Base-by-base conservation (phyloP, 2,797 vertebrate species). In the Buphagus erythrorhynchus region DNA sequence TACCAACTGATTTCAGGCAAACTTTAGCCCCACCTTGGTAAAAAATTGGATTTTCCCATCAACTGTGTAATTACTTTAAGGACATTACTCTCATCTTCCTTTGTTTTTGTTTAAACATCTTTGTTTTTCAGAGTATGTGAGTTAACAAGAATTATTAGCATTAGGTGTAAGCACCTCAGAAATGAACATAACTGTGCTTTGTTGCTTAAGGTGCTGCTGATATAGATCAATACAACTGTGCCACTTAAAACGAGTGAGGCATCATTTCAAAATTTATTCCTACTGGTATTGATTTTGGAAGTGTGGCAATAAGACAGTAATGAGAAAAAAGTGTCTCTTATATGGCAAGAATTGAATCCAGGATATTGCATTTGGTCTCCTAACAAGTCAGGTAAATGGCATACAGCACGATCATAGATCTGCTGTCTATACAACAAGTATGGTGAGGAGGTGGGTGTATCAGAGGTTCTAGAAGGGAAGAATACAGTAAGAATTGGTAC, bases 401-500 rank as follows among this genome's bases (percentile, higher is more conserved):
- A 16, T 54, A 12, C 12, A 36, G 26, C 0, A 0, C 45, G 46
- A 38, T 57, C 1, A 0, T 24, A n/a, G 13, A 2, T 52, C 20
- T 57, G 7, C 17, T 79, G 31, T 73, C 13, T 69, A 2, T 62
- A 35, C 51, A 49, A 51, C 21, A 26, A 63, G 26, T 62, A 19
- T 35, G 17, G 15, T 33, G 24, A 76, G 68, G 68, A 20, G 5
- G 8, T 11, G 14, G 1, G 5, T 51, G 29, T 9, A 16, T 24
- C 45, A 46, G 3, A 61, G 10, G 26, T 18, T 87, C 25, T 84
- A 62, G 35, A 83, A 91, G 35, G 17, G 35, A 87, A 84, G 17
- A 81, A 22, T 45, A 21, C 8, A 63, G 18, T 20, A 61, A 45
- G 54, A 75, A 63, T 46, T 16, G 6, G 2, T 86, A 55, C 15